Evolutionary conservation across 2,888 invertebrate species (phyloP).

Genomic region (Stenodema calcarata): DNA sequence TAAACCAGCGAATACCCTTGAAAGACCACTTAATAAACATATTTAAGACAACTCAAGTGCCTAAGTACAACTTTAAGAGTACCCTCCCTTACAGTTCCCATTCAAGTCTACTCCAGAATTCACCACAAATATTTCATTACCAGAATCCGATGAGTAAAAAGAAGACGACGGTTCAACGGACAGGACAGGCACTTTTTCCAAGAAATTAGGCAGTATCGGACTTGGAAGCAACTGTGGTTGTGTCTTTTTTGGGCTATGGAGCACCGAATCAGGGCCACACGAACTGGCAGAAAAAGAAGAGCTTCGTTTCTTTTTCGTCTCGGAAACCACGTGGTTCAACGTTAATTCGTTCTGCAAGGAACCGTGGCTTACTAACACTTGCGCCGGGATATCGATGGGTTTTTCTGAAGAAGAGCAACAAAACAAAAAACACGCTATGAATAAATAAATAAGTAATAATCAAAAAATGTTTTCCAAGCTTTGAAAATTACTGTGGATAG

Average conservation of each 20-base stretch:
- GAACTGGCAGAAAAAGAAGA: slow-evolving; percentile 15
- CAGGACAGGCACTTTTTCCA: neutral
- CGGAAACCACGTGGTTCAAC: slow-evolving; percentile 3
- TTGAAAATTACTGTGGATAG: too few species aligned
- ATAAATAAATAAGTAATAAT: too few species aligned
- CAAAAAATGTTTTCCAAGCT: too few species aligned
- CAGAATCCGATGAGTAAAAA: neutral
- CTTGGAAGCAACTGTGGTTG: neutral
- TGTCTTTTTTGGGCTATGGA: neutral
- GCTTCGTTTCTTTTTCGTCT: slow-evolving; percentile 16
- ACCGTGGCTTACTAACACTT: neutral
- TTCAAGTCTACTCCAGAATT: too few species aligned
- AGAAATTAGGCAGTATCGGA: neutral
- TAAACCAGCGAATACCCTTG: too few species aligned
- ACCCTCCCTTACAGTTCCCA: too few species aligned
- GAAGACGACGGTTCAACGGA: neutral
- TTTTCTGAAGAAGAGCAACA: neutral
- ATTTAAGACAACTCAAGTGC: too few species aligned
- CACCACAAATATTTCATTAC: neutral
- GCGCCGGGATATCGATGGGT: neutral
- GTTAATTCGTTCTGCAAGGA: slow-evolving; percentile 8
- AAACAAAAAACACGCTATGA: neutral
- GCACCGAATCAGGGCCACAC: neutral
- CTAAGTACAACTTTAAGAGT: too few species aligned
- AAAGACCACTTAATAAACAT: too few species aligned